Evolutionary conservation across 2,113 vertebrate genomes (phyloP).

Genomic region (Melanostigma gelatinosum): DNA sequence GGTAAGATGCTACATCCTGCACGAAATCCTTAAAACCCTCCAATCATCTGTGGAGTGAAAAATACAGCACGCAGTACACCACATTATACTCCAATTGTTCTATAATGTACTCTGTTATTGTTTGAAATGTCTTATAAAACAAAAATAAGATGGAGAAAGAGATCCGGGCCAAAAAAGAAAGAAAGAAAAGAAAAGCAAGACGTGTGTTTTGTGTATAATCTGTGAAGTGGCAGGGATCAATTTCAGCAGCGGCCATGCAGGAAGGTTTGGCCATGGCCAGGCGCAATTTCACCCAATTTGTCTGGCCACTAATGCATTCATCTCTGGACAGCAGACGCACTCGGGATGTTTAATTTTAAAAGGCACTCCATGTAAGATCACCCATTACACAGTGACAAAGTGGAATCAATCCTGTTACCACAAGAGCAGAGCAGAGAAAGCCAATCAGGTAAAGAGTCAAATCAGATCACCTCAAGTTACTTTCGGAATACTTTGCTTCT

Average conservation of each 20-base stretch:
- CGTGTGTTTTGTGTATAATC: conserved; percentile 26
- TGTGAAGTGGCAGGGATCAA: conserved; percentile 33
- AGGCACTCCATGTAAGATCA: conserved; percentile 44
- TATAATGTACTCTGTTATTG: not conserved
- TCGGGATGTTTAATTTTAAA: conserved; percentile 55
- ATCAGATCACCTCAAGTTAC: conserved; percentile 26
- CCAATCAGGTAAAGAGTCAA: conserved; percentile 1
- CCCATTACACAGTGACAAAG: conserved; percentile 27
- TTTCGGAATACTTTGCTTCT: conserved; percentile 10
- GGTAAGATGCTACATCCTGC: conserved; percentile 36
- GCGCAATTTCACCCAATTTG: conserved; percentile 62
- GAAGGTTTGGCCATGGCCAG: conserved; percentile 21
- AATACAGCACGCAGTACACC: conserved; percentile 1
- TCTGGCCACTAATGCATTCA: conserved; percentile 66
- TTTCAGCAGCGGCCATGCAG: conserved; percentile 38
- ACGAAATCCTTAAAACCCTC: conserved; percentile 31
- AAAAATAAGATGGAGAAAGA: not conserved
- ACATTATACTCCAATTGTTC: conserved; percentile 3
- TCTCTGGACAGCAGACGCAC: conserved; percentile 37
- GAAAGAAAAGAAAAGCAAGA: not conserved
- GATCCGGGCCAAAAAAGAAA: not conserved
- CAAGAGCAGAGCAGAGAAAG: not conserved
- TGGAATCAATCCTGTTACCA: conserved; percentile 23
- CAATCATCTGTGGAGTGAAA: conserved; percentile 7
- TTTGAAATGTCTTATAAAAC: not conserved